phyloP scores from a whole-genome alignment of 1,140 invertebrate species.

The Lordiphosa collinella region DNA sequence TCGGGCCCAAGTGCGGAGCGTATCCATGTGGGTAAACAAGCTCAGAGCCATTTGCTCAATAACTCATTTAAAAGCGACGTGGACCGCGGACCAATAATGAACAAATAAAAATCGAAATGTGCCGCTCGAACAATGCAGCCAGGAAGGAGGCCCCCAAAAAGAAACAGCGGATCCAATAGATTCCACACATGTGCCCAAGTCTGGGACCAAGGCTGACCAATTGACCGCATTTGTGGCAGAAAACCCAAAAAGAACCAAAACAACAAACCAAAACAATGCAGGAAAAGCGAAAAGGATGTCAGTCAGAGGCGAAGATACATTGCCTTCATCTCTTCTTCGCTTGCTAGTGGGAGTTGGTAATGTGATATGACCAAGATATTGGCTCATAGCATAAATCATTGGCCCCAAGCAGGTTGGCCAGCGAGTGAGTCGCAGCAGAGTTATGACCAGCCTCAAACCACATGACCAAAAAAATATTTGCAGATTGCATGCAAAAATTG shows the following conservation, averaged over 20 bases:
- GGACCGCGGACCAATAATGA: conserved; percentile 59
- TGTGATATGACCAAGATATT: conserved; percentile 71
- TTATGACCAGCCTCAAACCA: conserved; percentile 38
- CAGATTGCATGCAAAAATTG: conserved; percentile 60
- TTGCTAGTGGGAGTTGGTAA: conserved; percentile 58
- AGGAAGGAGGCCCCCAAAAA: conserved; percentile 26
- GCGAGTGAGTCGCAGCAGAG: conserved; percentile 19
- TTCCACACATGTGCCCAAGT: conserved; percentile 35
- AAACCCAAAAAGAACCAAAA: conserved; percentile 25
- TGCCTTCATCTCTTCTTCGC: conserved; percentile 32
- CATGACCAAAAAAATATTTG: conserved; percentile 53
- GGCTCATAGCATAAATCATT: conserved; percentile 61
- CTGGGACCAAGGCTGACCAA: conserved; percentile 46
- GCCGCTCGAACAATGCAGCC: conserved; percentile 62
- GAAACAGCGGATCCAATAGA: conserved; percentile 38
- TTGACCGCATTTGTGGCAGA: conserved; percentile 60
- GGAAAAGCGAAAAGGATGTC: conserved; percentile 74
- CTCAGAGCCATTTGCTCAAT: conserved; percentile 62
- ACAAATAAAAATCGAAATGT: conserved; percentile 74
- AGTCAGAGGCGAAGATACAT: conserved; percentile 74
- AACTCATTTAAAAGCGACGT: conserved; percentile 74
- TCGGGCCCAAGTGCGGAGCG: conserved; percentile 19
- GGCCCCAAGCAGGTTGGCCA: conserved; percentile 37
- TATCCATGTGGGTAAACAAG: conserved; percentile 61
- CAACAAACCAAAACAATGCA: conserved; percentile 44